Percentiles rank a stretch among this genome's conserved stretches.
Evolutionary conservation across 2,113 vertebrate genomes (phyloP).

Genomic region (Gila orcuttii): DNA sequence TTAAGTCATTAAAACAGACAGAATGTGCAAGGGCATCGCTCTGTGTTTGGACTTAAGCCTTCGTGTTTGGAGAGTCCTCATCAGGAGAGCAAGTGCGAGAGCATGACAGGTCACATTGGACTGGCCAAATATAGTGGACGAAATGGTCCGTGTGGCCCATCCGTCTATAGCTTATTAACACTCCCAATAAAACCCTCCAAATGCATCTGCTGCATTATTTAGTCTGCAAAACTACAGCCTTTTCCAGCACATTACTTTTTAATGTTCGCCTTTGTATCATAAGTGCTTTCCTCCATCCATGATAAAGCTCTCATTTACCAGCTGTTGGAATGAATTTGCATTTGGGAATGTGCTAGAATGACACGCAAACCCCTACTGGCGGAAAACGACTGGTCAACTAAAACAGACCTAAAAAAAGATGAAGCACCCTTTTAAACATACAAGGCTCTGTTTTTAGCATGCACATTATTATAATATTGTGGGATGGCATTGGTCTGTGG

Average conservation of each 20-base stretch:
- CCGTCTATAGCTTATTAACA: conserved; percentile 49
- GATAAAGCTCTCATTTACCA: conserved; percentile 56
- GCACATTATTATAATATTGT: neutral
- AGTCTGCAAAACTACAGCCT: conserved; percentile 52
- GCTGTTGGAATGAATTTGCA: conserved; percentile 52
- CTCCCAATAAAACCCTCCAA: conserved; percentile 54
- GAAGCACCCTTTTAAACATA: neutral
- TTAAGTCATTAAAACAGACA: neutral
- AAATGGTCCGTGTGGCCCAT: conserved; percentile 47
- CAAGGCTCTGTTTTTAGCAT: neutral
- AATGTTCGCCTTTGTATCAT: conserved; percentile 56
- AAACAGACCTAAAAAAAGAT: neutral
- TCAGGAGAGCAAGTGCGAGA: conserved; percentile 2
- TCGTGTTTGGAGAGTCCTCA: conserved; percentile 1
- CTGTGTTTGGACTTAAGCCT: neutral
- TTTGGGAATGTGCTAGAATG: neutral
- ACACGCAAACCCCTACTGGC: conserved; percentile 31
- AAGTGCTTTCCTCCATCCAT: conserved; percentile 45
- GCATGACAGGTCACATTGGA: conserved; percentile 20
- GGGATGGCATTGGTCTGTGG: conserved; percentile 14
- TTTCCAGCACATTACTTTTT: conserved; percentile 62
- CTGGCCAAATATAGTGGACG: conserved; percentile 38
- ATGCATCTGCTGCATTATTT: conserved; percentile 63
- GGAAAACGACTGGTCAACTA: neutral
- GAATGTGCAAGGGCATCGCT: neutral